Conservation (phyloP, 2,797 vertebrate species). For the Trachops cirrhosus region DNA sequence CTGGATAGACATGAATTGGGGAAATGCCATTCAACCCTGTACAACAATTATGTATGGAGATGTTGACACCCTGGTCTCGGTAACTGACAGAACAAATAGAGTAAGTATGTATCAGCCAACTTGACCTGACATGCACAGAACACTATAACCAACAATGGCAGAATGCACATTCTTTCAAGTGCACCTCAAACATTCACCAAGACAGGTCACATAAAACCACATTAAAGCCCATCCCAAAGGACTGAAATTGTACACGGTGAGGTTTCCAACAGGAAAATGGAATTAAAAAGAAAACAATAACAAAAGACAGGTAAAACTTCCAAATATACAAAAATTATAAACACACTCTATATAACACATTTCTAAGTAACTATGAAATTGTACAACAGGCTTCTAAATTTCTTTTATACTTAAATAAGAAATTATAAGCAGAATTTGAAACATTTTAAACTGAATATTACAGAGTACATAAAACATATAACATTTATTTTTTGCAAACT, state of each 20-base stretch:
- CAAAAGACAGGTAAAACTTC: background rate
- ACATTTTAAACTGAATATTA: background rate
- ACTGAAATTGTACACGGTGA: background rate
- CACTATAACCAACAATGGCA: background rate
- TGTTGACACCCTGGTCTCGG: background rate
- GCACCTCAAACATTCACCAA: background rate
- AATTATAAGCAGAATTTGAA: background rate
- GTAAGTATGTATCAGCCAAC: background rate
- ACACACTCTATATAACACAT: background rate
- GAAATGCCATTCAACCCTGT: background rate
- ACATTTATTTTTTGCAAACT: background rate
- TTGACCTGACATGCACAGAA: background rate
- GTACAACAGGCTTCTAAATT: background rate
- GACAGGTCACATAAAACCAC: background rate
- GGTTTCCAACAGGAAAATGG: background rate
- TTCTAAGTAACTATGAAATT: slow-evolving; percentile 38
- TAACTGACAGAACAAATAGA: background rate
- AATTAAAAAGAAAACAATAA: slow-evolving; percentile 13
- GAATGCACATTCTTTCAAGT: background rate
- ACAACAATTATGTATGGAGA: background rate
- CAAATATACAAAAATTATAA: background rate
- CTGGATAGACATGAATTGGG: background rate
- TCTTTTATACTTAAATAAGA: background rate
- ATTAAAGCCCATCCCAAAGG: background rate
- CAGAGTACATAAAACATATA: background rate